These are phyloP conservation scores for Digitonthophagus gazella DNA, from an alignment of 2,888 invertebrate genomes.

Conservation along the genomic window DNA sequence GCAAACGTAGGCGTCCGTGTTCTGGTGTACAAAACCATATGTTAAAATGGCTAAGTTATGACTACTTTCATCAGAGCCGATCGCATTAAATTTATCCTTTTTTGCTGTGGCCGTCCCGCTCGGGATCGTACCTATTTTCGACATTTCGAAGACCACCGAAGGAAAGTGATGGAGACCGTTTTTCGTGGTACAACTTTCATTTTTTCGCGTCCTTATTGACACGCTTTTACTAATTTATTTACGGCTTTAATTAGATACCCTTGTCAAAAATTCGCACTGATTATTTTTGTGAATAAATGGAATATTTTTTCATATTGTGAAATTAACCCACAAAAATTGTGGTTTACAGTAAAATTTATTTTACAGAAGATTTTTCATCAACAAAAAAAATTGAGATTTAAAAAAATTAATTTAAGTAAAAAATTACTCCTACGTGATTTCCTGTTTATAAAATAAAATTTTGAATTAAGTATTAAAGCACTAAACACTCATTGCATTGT, in stretches of 20 bases:
- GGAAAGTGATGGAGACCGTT: neutral
- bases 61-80: slow-evolving; percentile 25
- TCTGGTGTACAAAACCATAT: slow-evolving; percentile 31
- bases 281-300: neutral
- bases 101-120: neutral
- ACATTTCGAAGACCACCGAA: neutral
- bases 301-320: neutral
- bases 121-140: neutral
- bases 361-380: too few relatives aligned
- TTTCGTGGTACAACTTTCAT: neutral
- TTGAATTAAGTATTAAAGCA: too few relatives aligned
- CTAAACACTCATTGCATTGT: neutral
- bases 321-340: too few relatives aligned
- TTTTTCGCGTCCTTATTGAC: neutral
- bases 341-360: neutral
- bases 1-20: slow-evolving; percentile 28
- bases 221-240: neutral
- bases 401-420: neutral
- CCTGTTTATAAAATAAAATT: too few relatives aligned
- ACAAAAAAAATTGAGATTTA: too few relatives aligned
- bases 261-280: neutral
- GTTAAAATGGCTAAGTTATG: slow-evolving; percentile 35
- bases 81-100: neutral
- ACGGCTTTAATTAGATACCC: neutral
- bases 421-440: too few relatives aligned